A percentile compares a stretch with the other conserved stretches of the same genome.
Conservation (phyloP, 2,797 vertebrate species). For the Lepidocolaptes lacrymiger region DNA sequence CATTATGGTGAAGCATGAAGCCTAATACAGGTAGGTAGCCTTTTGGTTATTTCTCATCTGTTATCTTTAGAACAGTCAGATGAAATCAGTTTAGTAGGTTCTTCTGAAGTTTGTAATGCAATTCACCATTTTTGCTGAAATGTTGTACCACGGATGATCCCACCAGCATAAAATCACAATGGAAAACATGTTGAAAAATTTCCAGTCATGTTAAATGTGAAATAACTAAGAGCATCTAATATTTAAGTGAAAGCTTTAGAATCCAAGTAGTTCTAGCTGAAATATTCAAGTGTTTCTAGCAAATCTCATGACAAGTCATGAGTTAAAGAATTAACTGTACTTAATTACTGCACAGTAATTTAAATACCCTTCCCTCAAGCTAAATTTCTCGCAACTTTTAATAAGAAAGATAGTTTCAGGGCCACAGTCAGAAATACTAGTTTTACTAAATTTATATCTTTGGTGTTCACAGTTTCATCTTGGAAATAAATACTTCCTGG, state of each 20-base stretch:
- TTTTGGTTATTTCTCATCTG: background rate
- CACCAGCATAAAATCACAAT: background rate
- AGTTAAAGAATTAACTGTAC: background rate
- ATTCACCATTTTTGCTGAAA: background rate
- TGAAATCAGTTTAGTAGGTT: background rate
- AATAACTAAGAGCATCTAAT: background rate
- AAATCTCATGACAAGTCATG: background rate
- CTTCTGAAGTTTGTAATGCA: background rate
- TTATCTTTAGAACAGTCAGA: background rate
- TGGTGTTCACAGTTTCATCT: background rate
- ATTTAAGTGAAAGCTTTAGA: background rate
- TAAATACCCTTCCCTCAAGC: background rate
- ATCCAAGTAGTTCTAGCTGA: background rate
- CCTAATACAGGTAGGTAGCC: background rate
- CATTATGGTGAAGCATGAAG: background rate
- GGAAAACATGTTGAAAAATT: background rate
- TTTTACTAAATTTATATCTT: background rate
- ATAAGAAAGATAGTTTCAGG: background rate
- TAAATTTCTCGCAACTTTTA: background rate
- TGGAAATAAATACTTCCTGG: slow-evolving; percentile 3
- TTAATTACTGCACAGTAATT: background rate
- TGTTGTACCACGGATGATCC: background rate
- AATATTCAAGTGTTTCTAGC: background rate
- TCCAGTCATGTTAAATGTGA: background rate
- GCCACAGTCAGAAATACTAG: background rate